Percentiles rank a stretch among this genome's conserved stretches.
These are phyloP conservation scores for Zeugodacus cucurbitae DNA, from an alignment of 1,140 invertebrate genomes.

Conservation along the genomic window DNA sequence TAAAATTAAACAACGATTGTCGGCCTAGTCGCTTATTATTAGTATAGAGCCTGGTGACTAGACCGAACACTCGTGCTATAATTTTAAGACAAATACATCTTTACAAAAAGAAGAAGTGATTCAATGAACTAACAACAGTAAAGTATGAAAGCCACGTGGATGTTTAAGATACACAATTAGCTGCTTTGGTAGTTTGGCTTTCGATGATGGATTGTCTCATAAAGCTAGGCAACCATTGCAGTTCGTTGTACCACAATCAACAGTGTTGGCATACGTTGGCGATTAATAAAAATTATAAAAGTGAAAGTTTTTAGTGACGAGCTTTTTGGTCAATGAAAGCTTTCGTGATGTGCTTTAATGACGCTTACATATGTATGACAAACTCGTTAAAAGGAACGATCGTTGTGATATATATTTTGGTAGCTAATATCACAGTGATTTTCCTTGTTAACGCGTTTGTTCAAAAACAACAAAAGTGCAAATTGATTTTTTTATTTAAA, in stretches of 20 bases:
- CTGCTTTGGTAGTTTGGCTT: conserved; percentile 41
- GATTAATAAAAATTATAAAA: not conserved
- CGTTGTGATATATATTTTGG: conserved; percentile 62
- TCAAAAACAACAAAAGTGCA: not conserved
- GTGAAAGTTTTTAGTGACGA: not conserved
- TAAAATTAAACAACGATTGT: conserved; percentile 67
- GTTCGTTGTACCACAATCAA: conserved; percentile 30
- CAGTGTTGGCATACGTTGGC: not conserved
- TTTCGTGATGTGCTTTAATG: not conserved
- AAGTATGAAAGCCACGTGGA: not conserved
- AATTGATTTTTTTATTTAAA: not conserved
- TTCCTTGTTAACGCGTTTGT: conserved; percentile 63
- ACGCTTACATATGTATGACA: not conserved
- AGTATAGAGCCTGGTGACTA: conserved; percentile 56
- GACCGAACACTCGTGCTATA: conserved; percentile 67
- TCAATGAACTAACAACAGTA: not conserved
- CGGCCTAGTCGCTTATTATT: conserved; percentile 59
- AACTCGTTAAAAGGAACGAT: conserved; percentile 48
- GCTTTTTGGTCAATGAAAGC: not conserved
- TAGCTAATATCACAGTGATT: conserved; percentile 65
- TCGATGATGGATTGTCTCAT: conserved; percentile 41
- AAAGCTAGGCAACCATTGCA: conserved; percentile 46
- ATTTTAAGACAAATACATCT: conserved; percentile 63
- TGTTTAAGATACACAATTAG: conserved; percentile 18
- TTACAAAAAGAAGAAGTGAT: not conserved